These are phyloP conservation scores for Thalassoma bifasciatum DNA, from an alignment of 2,113 vertebrate genomes.

Conservation along the genomic window DNA sequence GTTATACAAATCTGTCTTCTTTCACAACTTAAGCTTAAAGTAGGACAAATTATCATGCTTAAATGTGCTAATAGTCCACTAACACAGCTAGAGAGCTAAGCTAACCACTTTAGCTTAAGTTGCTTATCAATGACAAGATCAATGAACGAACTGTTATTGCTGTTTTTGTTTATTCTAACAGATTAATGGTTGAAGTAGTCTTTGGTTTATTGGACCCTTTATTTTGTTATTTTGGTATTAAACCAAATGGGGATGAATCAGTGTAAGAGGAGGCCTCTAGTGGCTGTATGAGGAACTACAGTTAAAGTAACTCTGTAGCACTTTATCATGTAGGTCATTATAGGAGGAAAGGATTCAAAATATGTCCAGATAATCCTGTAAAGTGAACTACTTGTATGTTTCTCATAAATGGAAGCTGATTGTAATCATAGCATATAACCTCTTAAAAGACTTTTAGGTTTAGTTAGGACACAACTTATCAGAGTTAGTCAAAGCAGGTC, in stretches of 20 bases:
- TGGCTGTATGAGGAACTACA: background rate
- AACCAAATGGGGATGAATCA: background rate
- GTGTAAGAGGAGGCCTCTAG: background rate
- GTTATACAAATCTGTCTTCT: too few species aligned
- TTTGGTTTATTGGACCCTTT: background rate
- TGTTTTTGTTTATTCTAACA: too few species aligned
- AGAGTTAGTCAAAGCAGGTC: background rate
- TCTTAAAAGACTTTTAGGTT: background rate
- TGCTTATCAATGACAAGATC: too few species aligned
- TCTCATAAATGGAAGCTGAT: background rate
- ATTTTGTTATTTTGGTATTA: background rate
- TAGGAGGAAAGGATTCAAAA: background rate
- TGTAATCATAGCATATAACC: background rate
- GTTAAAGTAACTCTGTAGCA: too few species aligned
- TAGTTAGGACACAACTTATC: background rate
- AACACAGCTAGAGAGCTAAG: too few species aligned
- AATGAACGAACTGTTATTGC: too few species aligned
- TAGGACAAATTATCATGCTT: too few species aligned
- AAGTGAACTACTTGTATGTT: too few species aligned
- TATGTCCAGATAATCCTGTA: background rate
- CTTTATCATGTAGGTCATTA: background rate
- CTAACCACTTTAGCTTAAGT: too few species aligned
- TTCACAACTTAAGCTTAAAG: too few species aligned
- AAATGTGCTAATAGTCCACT: too few species aligned
- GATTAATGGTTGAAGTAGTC: too few species aligned